Percentiles rank a stretch among this genome's conserved stretches.
Evolutionary conservation across 2,888 invertebrate species (phyloP).

Genomic region (Stenoptilia bipunctidactyla): DNA sequence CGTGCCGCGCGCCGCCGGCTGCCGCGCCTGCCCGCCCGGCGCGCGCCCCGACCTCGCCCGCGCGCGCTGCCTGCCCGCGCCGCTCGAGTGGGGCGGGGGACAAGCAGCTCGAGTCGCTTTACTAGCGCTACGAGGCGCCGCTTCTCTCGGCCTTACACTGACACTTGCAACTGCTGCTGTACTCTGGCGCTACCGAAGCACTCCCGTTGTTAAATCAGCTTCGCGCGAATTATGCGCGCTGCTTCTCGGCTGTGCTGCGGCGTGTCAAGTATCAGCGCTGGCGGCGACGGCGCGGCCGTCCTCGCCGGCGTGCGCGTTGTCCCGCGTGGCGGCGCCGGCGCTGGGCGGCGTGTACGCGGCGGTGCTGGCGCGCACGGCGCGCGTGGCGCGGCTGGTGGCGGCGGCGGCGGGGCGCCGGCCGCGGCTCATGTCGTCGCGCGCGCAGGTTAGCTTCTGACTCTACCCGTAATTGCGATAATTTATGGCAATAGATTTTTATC

Average conservation of each 20-base stretch:
- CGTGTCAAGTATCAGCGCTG: slow-evolving; percentile 71
- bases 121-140: slow-evolving; percentile 50
- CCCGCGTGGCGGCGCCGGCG: slow-evolving; percentile 26
- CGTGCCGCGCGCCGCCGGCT: slow-evolving; percentile 54
- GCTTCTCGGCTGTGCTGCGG: slow-evolving; percentile 16
- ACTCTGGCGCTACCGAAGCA: slow-evolving; percentile 55
- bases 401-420: slow-evolving; percentile 30
- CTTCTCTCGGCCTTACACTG: slow-evolving; percentile 73
- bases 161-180: slow-evolving; percentile 72
- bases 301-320: slow-evolving; percentile 19
- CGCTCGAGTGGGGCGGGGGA: slow-evolving; percentile 70
- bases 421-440: slow-evolving; percentile 39
- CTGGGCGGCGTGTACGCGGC: slow-evolving; percentile 30
- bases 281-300: slow-evolving; percentile 57
- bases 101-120: slow-evolving; percentile 25
- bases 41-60: slow-evolving; percentile 74
- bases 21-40: slow-evolving; percentile 66
- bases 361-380: slow-evolving; percentile 28
- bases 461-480: too few relatives aligned
- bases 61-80: slow-evolving; percentile 69
- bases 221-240: slow-evolving; percentile 60
- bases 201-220: slow-evolving; percentile 82
- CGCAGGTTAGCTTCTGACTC: too few relatives aligned
- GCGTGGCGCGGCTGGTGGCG: slow-evolving; percentile 28
- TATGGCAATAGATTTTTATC: too few relatives aligned